phyloP scores from a whole-genome alignment of 2,797 vertebrate species.

The Acrossocheilus fasciatus region DNA sequence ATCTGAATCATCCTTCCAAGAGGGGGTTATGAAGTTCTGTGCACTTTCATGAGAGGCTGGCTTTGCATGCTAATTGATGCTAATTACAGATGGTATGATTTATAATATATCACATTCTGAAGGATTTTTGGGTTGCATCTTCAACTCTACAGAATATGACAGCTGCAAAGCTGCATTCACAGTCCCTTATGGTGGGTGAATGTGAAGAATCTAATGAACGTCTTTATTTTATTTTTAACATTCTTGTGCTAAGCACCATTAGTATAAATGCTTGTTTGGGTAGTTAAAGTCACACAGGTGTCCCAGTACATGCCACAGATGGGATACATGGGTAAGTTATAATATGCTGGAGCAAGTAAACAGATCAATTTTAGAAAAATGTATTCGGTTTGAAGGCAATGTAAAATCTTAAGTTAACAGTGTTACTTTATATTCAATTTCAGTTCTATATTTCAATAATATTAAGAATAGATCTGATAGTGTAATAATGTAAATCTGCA shows the following conservation, averaged over 20 bases:
- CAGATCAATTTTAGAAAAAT: neutral
- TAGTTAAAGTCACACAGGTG: conserved; percentile 42
- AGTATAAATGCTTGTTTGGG: conserved; percentile 56
- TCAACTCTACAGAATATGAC: conserved; percentile 73
- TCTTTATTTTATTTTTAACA: conserved; percentile 82
- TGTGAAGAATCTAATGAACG: conserved; percentile 71
- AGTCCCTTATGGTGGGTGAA: conserved; percentile 73
- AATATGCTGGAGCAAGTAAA: neutral
- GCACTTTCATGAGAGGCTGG: conserved; percentile 62
- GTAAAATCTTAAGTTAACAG: neutral
- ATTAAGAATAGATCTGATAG: neutral
- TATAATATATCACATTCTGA: conserved; percentile 74
- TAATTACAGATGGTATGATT: conserved; percentile 74
- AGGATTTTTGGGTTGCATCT: conserved; percentile 63
- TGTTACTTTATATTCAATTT: neutral
- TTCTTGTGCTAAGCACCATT: conserved; percentile 57
- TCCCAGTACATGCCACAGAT: neutral
- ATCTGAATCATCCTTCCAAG: conserved; percentile 40
- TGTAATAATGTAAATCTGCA: neutral
- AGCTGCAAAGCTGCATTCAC: conserved; percentile 78
- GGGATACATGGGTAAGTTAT: neutral
- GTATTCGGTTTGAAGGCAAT: neutral
- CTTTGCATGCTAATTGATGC: conserved; percentile 72
- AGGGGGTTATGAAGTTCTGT: conserved; percentile 47
- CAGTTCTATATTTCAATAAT: neutral